Evolutionary conservation across 2,113 vertebrate species (phyloP), one percentile per base, ranked within the genome.

Genomic region (Turnix velox): DNA sequence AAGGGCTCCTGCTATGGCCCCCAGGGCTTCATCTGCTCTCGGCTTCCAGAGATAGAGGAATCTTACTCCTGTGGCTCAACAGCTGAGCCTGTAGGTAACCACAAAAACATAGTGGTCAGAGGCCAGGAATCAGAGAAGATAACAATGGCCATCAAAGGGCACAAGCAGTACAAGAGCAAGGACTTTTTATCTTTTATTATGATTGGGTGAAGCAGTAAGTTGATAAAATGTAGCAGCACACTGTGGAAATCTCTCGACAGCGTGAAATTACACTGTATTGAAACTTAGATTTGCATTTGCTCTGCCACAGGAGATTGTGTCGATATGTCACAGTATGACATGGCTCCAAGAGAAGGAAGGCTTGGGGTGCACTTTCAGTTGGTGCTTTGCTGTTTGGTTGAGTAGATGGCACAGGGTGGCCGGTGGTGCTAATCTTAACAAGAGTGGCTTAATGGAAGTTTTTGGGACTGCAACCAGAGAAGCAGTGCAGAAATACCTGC

Each of bases 261-360:
- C 0, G 0, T 28, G 63, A 69, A 91, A 71, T n/a, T 54, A 54
- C 4, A 13, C 14, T 35, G 73, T 7, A 43, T 71, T 86, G 30
- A 74, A 78, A 71, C 51, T 8, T 3, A 28, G 10, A 5, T 55
- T 83, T 62, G 82, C 58, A 22, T 78, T 90, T 90, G 10, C 25
- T 48, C 7, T 28, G 3, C 52, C n/a, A 66, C 43, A 51, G 59
- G 59, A 59, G 27, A 39, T n/a, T 65, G 43, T 17, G 10, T 39
- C 12, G 4, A 4, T 22, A 14, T 0, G 2, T 45, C 30, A 76
- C 16, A 2, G 2, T 25, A 17, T 0, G 1, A 25, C 13, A 12
- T 1, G 27, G 24, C 15, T 17, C 51, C 19, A 24, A 77, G 35
- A 76, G 39, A 67, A 10, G 2, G 39, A 67, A 10, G 2, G 4